These are phyloP conservation scores for Carcharodon carcharias DNA, from an alignment of 2,797 vertebrate genomes.

Conservation along the genomic window DNA sequence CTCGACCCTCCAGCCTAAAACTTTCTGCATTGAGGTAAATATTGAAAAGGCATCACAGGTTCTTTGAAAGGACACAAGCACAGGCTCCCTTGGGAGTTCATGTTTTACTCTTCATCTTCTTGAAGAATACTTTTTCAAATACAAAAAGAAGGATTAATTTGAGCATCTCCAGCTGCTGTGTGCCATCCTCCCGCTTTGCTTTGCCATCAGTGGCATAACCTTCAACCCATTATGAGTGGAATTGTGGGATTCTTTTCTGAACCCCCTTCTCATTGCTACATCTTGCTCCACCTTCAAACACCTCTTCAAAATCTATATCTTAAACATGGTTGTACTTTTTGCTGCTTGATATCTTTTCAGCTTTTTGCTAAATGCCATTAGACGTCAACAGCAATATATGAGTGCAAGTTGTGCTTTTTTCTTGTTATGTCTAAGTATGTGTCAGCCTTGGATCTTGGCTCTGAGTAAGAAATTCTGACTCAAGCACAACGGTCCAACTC, in stretches of 20 bases:
- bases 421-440: background rate
- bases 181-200: background rate
- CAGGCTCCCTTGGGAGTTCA: background rate
- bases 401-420: background rate
- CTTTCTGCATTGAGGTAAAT: background rate
- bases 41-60: background rate
- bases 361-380: background rate
- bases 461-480: background rate
- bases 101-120: background rate
- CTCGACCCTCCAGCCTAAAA: background rate
- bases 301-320: background rate
- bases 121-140: background rate
- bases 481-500: background rate
- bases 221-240: background rate
- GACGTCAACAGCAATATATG: background rate
- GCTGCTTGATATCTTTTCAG: background rate
- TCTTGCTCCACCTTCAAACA: background rate
- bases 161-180: background rate
- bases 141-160: background rate
- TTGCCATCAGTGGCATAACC: background rate
- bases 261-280: background rate
- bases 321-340: background rate
- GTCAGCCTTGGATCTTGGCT: background rate
- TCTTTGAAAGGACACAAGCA: background rate
- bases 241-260: background rate